phyloP scores from a whole-genome alignment of 1,140 invertebrate species.

The Bombus haemorrhoidalis region DNA sequence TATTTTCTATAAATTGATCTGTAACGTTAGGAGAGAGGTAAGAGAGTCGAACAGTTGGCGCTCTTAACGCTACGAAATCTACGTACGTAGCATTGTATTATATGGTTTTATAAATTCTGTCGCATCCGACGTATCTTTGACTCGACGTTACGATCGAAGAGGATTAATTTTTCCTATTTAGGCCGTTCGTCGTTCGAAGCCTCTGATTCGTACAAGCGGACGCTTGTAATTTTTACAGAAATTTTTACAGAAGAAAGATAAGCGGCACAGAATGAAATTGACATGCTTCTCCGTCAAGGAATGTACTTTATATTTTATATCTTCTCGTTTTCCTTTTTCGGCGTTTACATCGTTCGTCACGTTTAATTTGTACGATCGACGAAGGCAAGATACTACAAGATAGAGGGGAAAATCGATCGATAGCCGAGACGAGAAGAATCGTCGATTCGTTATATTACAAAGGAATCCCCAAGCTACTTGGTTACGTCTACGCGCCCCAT shows the following conservation, averaged over 20 bases:
- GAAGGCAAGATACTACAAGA: background rate
- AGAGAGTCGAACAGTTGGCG: no score
- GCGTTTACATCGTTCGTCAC: background rate
- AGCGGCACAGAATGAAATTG: fast-evolving
- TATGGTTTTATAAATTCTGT: no score
- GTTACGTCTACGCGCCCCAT: slow-evolving; percentile 57
- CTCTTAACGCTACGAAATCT: no score
- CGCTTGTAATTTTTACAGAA: no score
- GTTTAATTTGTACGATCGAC: background rate
- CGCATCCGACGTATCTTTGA: fast-evolving
- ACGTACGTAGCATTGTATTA: fast-evolving
- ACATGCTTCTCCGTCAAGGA: fast-evolving
- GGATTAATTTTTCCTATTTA: no score
- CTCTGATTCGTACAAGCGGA: no score
- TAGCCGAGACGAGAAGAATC: slow-evolving; percentile 27
- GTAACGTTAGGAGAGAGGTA: no score
- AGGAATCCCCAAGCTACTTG: slow-evolving; percentile 66
- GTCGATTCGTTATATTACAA: slow-evolving; percentile 61
- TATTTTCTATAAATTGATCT: no score
- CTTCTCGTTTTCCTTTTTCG: background rate
- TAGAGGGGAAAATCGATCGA: background rate
- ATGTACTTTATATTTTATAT: background rate
- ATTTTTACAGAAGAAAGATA: no score
- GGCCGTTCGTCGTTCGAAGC: no score
- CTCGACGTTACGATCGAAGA: no score